phyloP scores from a whole-genome alignment of 2,113 vertebrate species.

The Perca flavescens region DNA sequence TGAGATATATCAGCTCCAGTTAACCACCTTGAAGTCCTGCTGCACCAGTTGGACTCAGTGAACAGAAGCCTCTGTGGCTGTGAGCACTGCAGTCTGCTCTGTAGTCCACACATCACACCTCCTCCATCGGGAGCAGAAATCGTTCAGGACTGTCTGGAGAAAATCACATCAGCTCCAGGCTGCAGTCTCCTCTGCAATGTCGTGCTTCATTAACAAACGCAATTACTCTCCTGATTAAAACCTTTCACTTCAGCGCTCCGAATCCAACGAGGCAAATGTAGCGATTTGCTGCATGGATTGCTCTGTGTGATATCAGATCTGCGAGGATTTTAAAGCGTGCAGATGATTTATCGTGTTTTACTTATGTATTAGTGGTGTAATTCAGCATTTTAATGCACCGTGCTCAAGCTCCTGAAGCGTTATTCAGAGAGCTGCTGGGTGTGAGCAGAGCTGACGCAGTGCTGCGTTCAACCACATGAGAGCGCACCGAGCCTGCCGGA shows the following conservation, averaged over 20 bases:
- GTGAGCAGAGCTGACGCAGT: constrained; percentile 6
- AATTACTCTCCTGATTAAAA: constrained; percentile 73
- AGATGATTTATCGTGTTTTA: constrained; percentile 59
- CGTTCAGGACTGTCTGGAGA: constrained; percentile 53
- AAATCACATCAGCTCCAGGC: constrained; percentile 57
- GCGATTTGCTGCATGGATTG: constrained; percentile 69
- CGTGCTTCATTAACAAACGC: constrained; percentile 66
- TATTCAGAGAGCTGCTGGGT: not conserved
- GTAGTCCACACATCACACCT: constrained; percentile 58
- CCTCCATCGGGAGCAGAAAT: constrained; percentile 37
- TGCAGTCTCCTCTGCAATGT: constrained; percentile 39
- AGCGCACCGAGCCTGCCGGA: constrained; percentile 25
- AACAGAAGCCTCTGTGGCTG: not conserved
- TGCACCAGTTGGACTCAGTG: constrained; percentile 16
- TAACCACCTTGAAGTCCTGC: not conserved
- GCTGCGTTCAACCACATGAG: constrained; percentile 33
- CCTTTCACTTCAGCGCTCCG: constrained; percentile 45
- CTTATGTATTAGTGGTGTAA: constrained; percentile 50
- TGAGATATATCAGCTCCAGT: not conserved
- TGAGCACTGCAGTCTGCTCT: constrained; percentile 53
- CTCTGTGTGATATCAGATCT: constrained; percentile 60
- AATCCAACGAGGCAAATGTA: constrained; percentile 63
- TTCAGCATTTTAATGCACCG: constrained; percentile 49
- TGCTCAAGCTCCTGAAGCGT: constrained; percentile 33
- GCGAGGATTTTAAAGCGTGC: constrained; percentile 40